phyloP scores from a whole-genome alignment of 2,888 invertebrate genomes.

The Anthrax anthrax region DNA sequence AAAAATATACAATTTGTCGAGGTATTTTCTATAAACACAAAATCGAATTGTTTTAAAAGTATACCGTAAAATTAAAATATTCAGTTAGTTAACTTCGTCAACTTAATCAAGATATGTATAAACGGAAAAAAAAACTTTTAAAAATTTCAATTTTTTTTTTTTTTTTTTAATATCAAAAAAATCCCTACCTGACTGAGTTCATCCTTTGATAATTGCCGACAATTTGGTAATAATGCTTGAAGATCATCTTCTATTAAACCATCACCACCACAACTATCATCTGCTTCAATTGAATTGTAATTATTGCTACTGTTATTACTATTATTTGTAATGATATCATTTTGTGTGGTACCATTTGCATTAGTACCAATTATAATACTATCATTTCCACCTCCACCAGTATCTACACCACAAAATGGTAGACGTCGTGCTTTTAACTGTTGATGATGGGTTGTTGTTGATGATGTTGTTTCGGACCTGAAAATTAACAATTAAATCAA shows the following conservation, averaged over 20 bases:
- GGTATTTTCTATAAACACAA: no score
- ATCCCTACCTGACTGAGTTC: constrained; percentile 34
- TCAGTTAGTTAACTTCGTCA: no score
- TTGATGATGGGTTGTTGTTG: constrained; percentile 18
- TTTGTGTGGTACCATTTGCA: constrained; percentile 9
- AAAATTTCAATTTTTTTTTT: no score
- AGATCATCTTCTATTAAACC: constrained; percentile 31
- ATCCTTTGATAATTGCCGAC: constrained; percentile 30
- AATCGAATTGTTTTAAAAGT: no score
- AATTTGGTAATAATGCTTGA: constrained; percentile 31
- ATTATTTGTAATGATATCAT: constrained; percentile 5
- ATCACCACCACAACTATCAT: constrained; percentile 23
- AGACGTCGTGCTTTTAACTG: constrained; percentile 21
- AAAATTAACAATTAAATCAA: background rate
- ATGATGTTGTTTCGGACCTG: constrained; percentile 6
- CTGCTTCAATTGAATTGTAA: constrained; percentile 24
- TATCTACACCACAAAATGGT: constrained; percentile 27
- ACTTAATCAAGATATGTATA: no score
- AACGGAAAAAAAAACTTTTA: no score
- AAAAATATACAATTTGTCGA: no score
- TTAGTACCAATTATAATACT: constrained; percentile 16
- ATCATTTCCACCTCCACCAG: constrained; percentile 14
- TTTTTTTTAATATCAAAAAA: background rate
- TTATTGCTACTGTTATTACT: constrained; percentile 7
- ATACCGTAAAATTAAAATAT: no score